These are phyloP conservation scores for Catamblyrhynchus diadema DNA, from an alignment of 2,797 vertebrate species.

Conservation along the genomic window DNA sequence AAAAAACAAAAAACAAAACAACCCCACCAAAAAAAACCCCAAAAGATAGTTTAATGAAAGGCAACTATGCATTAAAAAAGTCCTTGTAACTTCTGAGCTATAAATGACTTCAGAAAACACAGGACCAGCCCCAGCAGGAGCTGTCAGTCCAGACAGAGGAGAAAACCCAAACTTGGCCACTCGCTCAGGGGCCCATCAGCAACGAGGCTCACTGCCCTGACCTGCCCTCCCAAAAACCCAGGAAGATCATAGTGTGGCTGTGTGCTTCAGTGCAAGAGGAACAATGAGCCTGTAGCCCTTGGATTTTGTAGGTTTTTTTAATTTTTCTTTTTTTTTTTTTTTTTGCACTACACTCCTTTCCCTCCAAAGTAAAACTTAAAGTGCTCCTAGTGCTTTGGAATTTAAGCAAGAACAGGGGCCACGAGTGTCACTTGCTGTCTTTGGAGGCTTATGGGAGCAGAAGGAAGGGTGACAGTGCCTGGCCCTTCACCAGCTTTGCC, in stretches of 20 bases:
- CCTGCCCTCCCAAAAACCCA: background rate
- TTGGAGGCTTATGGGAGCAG: conserved; percentile 63
- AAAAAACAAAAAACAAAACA: too few relatives aligned
- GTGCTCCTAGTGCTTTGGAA: conserved; percentile 80
- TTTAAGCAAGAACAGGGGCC: conserved; percentile 68
- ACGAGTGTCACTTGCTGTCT: conserved; percentile 54
- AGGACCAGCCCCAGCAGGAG: background rate
- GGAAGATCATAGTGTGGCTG: conserved; percentile 20
- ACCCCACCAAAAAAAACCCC: background rate
- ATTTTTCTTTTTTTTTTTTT: background rate
- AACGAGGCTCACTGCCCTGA: conserved; percentile 14
- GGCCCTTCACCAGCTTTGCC: background rate
- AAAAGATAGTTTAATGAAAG: conserved; percentile 36
- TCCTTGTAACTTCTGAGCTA: conserved; percentile 66
- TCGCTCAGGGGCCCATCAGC: conserved; percentile 34
- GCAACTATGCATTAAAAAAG: conserved; percentile 74
- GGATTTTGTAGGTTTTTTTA: background rate
- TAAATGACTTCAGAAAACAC: conserved; percentile 73
- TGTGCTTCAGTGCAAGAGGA: conserved; percentile 74
- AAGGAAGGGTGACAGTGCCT: background rate
- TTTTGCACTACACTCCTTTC: conserved; percentile 61
- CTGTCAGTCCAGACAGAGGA: background rate
- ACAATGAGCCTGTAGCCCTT: conserved; percentile 70
- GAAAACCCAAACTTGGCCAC: conserved; percentile 35
- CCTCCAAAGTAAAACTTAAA: conserved; percentile 73